These are phyloP conservation scores for Gopherus flavomarginatus DNA, from an alignment of 2,113 vertebrate genomes.

Conservation along the genomic window DNA sequence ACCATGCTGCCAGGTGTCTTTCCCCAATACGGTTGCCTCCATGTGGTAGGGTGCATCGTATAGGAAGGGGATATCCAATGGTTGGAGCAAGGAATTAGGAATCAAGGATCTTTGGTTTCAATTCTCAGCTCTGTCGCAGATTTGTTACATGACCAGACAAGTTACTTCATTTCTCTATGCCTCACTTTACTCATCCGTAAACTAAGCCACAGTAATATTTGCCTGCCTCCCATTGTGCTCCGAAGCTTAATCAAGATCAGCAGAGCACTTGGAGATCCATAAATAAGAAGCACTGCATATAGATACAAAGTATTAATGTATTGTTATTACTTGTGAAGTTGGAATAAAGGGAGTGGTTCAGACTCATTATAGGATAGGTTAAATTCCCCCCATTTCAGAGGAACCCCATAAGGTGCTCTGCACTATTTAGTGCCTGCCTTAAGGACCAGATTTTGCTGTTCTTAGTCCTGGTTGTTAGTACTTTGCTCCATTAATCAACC, in stretches of 20 bases:
- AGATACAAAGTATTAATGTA: background rate
- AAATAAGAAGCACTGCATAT: background rate
- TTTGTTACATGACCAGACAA: background rate
- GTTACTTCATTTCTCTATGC: background rate
- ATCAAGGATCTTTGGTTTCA: background rate
- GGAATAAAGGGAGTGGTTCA: background rate
- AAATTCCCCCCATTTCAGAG: background rate
- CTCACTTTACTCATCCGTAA: background rate
- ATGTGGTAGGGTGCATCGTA: accelerated
- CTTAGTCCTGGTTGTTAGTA: background rate
- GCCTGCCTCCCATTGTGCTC: background rate
- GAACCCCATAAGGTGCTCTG: background rate
- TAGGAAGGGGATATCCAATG: background rate
- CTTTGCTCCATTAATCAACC: background rate
- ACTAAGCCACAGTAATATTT: background rate
- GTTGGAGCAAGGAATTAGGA: background rate
- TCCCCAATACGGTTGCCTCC: background rate
- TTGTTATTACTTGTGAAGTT: background rate
- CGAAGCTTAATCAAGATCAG: background rate
- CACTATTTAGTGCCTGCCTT: background rate
- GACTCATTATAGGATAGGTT: accelerated
- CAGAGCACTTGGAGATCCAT: background rate
- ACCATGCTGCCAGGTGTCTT: background rate
- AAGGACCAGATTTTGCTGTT: background rate
- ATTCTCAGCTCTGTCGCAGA: background rate